Evolutionary conservation across 2,113 vertebrate genomes (phyloP).

Genomic region (Sphyrna mokarran): DNA sequence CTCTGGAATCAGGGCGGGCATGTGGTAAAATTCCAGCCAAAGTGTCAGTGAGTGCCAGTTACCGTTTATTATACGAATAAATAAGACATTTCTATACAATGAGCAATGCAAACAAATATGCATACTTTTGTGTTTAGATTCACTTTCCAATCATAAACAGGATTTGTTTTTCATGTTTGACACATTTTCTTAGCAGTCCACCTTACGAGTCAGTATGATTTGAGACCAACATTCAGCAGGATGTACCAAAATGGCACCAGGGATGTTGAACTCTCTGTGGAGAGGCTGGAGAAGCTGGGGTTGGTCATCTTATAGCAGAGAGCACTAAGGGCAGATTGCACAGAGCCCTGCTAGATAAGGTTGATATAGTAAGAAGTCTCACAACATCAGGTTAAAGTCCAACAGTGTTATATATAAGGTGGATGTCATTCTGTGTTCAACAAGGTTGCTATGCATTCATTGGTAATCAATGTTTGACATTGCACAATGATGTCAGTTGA

Average conservation of each 20-base stretch:
- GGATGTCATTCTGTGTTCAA: too few species aligned
- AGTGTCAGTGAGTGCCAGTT: not conserved
- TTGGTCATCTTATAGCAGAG: not conserved
- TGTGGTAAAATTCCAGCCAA: too few species aligned
- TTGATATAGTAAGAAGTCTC: too few species aligned
- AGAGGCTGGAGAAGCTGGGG: not conserved
- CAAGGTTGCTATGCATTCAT: too few species aligned
- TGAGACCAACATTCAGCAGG: too few species aligned
- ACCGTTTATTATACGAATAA: not conserved
- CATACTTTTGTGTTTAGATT: not conserved
- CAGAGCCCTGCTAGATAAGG: too few species aligned
- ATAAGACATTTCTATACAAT: not conserved
- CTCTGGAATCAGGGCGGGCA: too few species aligned
- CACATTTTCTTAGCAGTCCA: not conserved
- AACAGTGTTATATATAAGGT: too few species aligned
- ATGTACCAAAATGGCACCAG: not conserved
- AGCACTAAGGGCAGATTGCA: not conserved
- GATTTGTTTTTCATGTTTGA: not conserved
- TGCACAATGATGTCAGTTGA: too few species aligned
- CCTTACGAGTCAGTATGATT: not conserved
- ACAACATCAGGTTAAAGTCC: too few species aligned
- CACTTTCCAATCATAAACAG: not conserved
- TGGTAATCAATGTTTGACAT: too few species aligned
- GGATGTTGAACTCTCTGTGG: not conserved
- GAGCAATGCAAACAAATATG: not conserved